Conservation (phyloP, 2,888 invertebrate genomes). For the Cephalotes varians region DNA sequence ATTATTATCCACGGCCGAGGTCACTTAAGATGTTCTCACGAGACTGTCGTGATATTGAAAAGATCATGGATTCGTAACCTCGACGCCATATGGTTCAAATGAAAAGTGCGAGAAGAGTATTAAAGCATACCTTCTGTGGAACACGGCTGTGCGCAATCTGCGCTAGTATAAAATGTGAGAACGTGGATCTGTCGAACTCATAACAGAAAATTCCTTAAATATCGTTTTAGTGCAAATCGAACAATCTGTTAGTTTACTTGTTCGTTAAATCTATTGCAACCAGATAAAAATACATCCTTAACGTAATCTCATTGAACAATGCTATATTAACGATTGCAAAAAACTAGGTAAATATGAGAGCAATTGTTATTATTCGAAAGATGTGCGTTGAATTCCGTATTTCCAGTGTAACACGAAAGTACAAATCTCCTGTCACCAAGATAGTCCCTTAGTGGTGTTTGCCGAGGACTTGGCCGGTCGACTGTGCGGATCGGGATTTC, state of each 20-base stretch:
- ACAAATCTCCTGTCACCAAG: conserved; percentile 76
- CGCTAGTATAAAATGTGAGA: conserved; percentile 35
- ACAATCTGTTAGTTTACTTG: background rate
- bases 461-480: conserved; percentile 71
- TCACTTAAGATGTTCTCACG: conserved; percentile 56
- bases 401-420: conserved; percentile 55
- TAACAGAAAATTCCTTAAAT: conserved; percentile 17
- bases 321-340: conserved; percentile 8
- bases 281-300: background rate
- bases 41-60: conserved; percentile 61
- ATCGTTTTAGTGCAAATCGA: background rate
- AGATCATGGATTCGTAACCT: conserved; percentile 60
- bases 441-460: conserved; percentile 75
- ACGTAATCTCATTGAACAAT: background rate
- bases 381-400: conserved; percentile 49
- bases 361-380: conserved; percentile 48
- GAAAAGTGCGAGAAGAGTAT: conserved; percentile 67
- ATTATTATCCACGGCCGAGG: conserved; percentile 46
- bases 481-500: conserved; percentile 72
- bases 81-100: conserved; percentile 68
- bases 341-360: background rate
- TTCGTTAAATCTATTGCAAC: background rate
- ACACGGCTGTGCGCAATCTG: conserved; percentile 32
- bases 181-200: background rate
- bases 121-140: conserved; percentile 62